Percentiles rank a stretch among this genome's conserved stretches.
Conservation (phyloP, 1,140 invertebrate species). For the Trigoniulus corallinus region DNA sequence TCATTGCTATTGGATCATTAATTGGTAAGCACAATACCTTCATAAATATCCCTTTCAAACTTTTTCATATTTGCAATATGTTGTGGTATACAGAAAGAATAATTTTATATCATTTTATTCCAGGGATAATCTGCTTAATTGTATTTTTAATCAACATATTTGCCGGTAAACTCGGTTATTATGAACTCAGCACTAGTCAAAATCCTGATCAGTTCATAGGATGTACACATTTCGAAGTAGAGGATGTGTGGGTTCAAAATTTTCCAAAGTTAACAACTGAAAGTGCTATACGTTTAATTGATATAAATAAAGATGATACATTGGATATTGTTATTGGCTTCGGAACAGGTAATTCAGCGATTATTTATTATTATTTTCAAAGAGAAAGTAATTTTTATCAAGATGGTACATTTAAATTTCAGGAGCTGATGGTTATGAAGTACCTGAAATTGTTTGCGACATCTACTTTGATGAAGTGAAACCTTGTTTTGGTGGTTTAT, state of each 20-base stretch:
- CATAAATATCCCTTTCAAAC: too few species aligned
- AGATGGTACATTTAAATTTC: conserved; percentile 1
- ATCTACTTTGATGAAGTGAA: conserved; percentile 42
- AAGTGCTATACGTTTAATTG: conserved; percentile 47
- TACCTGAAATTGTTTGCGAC: conserved; percentile 37
- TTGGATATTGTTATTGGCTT: conserved; percentile 63
- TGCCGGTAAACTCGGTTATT: conserved; percentile 14
- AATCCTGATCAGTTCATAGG: conserved; percentile 23
- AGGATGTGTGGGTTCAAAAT: conserved; percentile 50
- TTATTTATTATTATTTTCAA: not conserved
- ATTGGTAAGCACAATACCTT: too few species aligned
- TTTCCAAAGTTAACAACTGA: conserved; percentile 59
- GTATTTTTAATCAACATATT: conserved; percentile 47
- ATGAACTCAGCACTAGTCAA: not conserved
- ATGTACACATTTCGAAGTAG: conserved; percentile 46
- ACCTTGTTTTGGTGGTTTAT: conserved; percentile 55
- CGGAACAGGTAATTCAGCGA: conserved; percentile 44
- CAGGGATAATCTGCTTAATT: conserved; percentile 40
- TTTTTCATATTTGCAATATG: too few species aligned
- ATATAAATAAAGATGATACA: conserved; percentile 54
- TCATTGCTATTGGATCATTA: conserved; percentile 15
- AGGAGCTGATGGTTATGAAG: conserved; percentile 33
- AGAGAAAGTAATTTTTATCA: not conserved
- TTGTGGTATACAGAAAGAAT: too few species aligned
- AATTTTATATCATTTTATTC: conserved; percentile 14